Conservation (phyloP, 2,888 invertebrate species). For the Loripinus fragilis region DNA sequence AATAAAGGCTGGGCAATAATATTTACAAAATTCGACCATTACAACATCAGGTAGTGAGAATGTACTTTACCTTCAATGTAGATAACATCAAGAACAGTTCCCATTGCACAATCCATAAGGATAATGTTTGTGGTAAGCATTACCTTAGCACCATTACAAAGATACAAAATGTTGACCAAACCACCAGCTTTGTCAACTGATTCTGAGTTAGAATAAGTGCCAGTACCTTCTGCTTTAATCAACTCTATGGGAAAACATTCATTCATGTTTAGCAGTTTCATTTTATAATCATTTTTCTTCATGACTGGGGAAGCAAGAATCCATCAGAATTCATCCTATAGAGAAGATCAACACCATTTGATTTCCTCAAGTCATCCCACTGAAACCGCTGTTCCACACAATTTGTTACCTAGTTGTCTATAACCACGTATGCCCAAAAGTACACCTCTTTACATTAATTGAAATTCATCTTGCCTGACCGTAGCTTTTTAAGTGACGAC, state of each 20-base stretch:
- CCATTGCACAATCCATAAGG: neutral
- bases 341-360: constrained; percentile 31
- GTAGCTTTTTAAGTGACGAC: constrained; percentile 30
- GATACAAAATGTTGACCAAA: neutral
- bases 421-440: constrained; percentile 23
- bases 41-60: neutral
- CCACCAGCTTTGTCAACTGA: neutral
- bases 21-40: neutral
- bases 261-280: no score
- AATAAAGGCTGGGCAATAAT: neutral
- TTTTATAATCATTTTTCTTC: no score
- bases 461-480: constrained; percentile 31
- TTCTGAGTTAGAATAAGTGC: neutral
- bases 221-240: no score
- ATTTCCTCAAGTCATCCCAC: constrained; percentile 26
- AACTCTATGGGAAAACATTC: no score
- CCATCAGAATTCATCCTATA: constrained; percentile 28
- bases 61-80: neutral
- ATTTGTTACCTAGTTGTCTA: constrained; percentile 28
- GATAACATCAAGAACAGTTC: constrained; percentile 32
- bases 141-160: neutral
- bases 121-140: constrained; percentile 35
- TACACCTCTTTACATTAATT: neutral
- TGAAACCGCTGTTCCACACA: constrained; percentile 46
- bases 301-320: no score